A percentile compares a stretch with the other conserved stretches of the same genome.
Conservation (phyloP, 1,140 invertebrate species). For the Phymastichus coffea region DNA sequence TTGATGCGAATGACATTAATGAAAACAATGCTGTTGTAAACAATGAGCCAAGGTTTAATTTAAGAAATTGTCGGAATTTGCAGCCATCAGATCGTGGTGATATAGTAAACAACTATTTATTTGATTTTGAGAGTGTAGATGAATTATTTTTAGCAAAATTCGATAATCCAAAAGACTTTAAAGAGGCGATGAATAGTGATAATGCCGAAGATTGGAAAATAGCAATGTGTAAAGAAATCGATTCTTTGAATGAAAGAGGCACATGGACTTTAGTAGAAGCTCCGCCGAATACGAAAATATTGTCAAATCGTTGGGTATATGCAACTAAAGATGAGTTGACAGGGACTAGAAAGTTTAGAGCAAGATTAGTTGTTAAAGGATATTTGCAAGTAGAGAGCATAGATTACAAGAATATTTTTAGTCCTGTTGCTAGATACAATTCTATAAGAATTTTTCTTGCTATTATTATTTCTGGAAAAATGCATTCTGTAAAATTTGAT, state of each 20-base stretch:
- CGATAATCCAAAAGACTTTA: conserved; percentile 18
- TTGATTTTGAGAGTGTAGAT: too few relatives aligned
- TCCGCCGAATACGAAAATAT: too few relatives aligned
- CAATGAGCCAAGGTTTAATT: background rate
- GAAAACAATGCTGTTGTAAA: too few relatives aligned
- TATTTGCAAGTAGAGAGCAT: conserved; percentile 34
- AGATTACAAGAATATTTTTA: conserved; percentile 42
- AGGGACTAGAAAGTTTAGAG: conserved; percentile 39
- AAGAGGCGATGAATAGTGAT: conserved; percentile 24
- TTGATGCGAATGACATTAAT: too few relatives aligned
- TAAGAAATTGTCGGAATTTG: background rate
- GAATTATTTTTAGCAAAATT: conserved; percentile 22
- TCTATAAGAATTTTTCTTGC: conserved; percentile 40
- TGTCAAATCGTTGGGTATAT: conserved; percentile 44
- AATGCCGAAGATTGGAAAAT: conserved; percentile 24
- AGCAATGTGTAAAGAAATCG: conserved; percentile 32
- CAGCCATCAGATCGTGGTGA: background rate
- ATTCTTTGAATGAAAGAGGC: conserved; percentile 22
- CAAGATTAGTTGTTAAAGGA: conserved; percentile 47
- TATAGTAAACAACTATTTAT: too few relatives aligned
- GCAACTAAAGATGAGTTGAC: conserved; percentile 36
- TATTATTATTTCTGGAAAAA: conserved; percentile 30
- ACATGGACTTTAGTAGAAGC: conserved; percentile 28
- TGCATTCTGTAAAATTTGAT: conserved; percentile 34
- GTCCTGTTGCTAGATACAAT: conserved; percentile 37